Evolutionary conservation across 2,888 invertebrate genomes (phyloP).

Genomic region (Nephrotoma appendiculata): DNA sequence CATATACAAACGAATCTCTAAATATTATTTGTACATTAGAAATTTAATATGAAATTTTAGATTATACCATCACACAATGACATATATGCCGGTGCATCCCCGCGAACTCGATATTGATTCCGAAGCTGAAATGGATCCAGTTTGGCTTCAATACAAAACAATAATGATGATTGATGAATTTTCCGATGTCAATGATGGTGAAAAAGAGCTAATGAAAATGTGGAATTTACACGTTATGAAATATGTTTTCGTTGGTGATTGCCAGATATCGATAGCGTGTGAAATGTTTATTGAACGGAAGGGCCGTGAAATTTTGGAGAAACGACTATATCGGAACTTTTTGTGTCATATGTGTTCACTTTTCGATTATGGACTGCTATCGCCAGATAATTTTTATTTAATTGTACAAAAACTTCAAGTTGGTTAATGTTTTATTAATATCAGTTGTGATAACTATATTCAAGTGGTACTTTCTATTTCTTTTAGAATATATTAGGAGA

Average conservation of each 20-base stretch:
- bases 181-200: slow-evolving; percentile 88
- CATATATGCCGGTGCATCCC: slow-evolving; percentile 75
- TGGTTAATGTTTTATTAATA: background rate
- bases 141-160: slow-evolving; percentile 76
- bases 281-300: slow-evolving; percentile 68
- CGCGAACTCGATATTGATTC: slow-evolving; percentile 82
- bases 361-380: slow-evolving; percentile 77
- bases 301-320: slow-evolving; percentile 61
- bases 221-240: slow-evolving; percentile 93
- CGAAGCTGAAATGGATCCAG: slow-evolving; percentile 77
- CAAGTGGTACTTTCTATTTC: background rate
- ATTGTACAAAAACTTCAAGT: slow-evolving; percentile 2
- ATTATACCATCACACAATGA: slow-evolving; percentile 77
- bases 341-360: slow-evolving; percentile 73
- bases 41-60: slow-evolving; percentile 41
- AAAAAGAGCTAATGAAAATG: slow-evolving; percentile 90
- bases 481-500: background rate
- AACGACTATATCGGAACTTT: slow-evolving; percentile 73
- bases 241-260: slow-evolving; percentile 73
- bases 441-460: background rate
- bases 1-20: background rate
- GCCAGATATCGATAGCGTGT: slow-evolving; percentile 75
- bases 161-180: slow-evolving; percentile 94
- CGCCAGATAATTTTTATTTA: slow-evolving; percentile 31
- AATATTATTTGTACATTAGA: background rate